Percentiles rank a stretch among this genome's conserved stretches.
Conservation (phyloP, 2,888 invertebrate genomes). For the Heliconius sara region DNA sequence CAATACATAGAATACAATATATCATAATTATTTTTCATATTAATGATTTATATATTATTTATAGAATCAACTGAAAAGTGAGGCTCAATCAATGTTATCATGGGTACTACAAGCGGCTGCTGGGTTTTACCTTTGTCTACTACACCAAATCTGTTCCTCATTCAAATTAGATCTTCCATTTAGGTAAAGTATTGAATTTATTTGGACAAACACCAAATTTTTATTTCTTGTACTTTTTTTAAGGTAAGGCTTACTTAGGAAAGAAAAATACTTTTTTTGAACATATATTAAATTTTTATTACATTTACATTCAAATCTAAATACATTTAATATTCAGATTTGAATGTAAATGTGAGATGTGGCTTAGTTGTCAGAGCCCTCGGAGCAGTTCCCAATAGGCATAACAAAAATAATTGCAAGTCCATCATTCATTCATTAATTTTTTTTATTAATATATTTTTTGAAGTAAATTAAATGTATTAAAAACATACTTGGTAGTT, state of each 20-base stretch:
- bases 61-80: constrained; percentile 88
- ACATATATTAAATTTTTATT: too few species aligned
- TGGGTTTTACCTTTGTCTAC: constrained; percentile 91
- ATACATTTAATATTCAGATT: too few species aligned
- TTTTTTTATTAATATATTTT: too few species aligned
- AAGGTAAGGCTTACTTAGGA: background rate
- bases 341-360: too few species aligned
- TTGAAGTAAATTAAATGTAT: too few species aligned
- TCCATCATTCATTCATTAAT: too few species aligned
- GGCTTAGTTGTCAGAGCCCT: constrained; percentile 52
- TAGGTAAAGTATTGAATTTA: constrained; percentile 59
- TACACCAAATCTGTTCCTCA: constrained; percentile 92
- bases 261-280: background rate
- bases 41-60: background rate
- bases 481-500: too few species aligned
- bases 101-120: constrained; percentile 93
- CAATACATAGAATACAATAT: background rate
- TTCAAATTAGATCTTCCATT: constrained; percentile 93
- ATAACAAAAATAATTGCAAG: too few species aligned
- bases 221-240: background rate
- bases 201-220: background rate
- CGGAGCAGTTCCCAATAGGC: too few species aligned
- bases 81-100: constrained; percentile 90
- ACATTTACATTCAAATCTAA: too few species aligned
- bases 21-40: background rate